Percentiles rank a stretch among this genome's conserved stretches.
Conservation (phyloP, 2,888 invertebrate genomes). For the Formica aserva region DNA sequence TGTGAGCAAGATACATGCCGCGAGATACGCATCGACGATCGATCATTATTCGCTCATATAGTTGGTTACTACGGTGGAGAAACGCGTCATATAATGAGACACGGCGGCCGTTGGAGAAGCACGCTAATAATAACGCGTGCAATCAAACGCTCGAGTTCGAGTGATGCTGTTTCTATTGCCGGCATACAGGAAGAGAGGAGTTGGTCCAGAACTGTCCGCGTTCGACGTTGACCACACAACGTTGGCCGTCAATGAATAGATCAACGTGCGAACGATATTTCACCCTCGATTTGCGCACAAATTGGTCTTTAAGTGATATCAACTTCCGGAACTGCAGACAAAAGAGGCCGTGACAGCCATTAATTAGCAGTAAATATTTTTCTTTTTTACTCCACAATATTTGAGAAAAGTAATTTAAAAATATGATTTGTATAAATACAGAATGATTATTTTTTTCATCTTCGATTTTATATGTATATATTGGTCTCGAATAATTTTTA, state of each 20-base stretch:
- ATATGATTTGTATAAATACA: not conserved
- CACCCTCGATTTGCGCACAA: constrained; percentile 46
- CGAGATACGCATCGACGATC: constrained; percentile 69
- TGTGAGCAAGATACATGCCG: constrained; percentile 15
- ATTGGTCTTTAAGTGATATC: constrained; percentile 46
- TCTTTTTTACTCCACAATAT: not conserved
- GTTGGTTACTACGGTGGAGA: constrained; percentile 68
- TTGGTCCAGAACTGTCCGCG: constrained; percentile 50
- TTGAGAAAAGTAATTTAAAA: not conserved
- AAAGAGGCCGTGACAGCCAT: constrained; percentile 8
- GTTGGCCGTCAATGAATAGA: constrained; percentile 45
- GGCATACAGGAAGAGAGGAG: constrained; percentile 60
- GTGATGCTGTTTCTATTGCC: constrained; percentile 59
- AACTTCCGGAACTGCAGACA: constrained; percentile 15
- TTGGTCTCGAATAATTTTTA: not conserved
- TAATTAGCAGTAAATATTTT: constrained; percentile 1
- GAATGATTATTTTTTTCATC: not conserved
- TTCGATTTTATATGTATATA: not conserved
- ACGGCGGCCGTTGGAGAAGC: constrained; percentile 67
- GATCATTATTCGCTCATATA: constrained; percentile 71
- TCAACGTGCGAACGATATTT: constrained; percentile 44
- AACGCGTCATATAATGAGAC: constrained; percentile 70
- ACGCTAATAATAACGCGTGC: constrained; percentile 80
- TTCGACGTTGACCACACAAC: constrained; percentile 53
- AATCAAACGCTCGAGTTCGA: constrained; percentile 76